phyloP scores from a whole-genome alignment of 2,113 vertebrate species.

The Lichenostomus cassidix region DNA sequence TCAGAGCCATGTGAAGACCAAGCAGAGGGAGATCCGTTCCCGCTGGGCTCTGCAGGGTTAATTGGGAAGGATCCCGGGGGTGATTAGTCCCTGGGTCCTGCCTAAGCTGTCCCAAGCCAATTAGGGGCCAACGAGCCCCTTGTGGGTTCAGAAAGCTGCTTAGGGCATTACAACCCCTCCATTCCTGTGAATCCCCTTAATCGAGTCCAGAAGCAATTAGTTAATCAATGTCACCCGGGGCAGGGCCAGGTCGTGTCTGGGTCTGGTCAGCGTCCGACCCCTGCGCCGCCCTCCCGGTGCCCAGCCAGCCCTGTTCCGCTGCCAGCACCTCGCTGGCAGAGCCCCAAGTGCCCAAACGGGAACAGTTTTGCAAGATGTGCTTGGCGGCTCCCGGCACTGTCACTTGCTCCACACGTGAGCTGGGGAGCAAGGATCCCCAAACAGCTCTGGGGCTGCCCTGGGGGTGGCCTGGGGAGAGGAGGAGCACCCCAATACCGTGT shows the following conservation, averaged over 20 bases:
- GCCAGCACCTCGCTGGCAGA: neutral
- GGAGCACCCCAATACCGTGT: neutral
- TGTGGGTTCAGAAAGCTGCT: neutral
- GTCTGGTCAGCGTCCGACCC: fast-evolving
- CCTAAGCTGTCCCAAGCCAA: slow-evolving; percentile 41
- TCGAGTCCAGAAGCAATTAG: neutral
- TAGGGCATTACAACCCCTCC: neutral
- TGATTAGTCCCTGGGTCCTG: neutral
- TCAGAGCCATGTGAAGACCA: fast-evolving
- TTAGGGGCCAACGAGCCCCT: neutral
- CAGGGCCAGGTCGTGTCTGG: neutral
- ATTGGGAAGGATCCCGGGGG: neutral
- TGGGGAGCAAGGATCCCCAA: neutral
- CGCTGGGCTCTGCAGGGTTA: neutral
- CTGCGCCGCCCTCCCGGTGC: fast-evolving
- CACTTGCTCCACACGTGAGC: neutral
- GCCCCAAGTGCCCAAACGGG: neutral
- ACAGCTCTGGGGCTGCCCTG: neutral
- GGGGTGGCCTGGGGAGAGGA: neutral
- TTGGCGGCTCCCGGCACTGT: neutral
- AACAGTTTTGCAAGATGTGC: slow-evolving; percentile 26
- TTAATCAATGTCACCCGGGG: neutral
- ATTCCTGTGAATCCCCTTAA: neutral
- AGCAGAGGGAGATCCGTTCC: neutral
- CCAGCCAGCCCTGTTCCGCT: fast-evolving